A percentile compares a stretch with the other conserved stretches of the same genome.
Conservation (phyloP, 2,888 invertebrate species). For the Hemithea aestivaria region DNA sequence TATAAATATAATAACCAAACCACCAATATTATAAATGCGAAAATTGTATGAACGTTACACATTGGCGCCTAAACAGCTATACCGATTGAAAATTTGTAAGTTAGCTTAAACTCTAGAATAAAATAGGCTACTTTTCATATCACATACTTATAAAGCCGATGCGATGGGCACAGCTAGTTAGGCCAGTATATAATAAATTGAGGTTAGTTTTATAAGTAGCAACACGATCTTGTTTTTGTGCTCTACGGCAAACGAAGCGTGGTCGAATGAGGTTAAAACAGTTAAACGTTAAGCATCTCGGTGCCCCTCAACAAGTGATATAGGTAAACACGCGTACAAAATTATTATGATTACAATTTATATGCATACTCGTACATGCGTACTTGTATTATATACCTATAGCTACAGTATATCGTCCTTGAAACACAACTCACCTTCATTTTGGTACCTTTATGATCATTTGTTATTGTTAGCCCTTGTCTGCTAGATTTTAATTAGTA, state of each 20-base stretch:
- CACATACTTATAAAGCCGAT: too few species aligned
- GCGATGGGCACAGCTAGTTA: too few species aligned
- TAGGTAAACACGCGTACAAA: conserved; percentile 6
- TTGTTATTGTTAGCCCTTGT: conserved; percentile 4
- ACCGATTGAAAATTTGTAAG: too few species aligned
- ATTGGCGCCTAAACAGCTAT: too few species aligned
- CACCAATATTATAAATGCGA: too few species aligned
- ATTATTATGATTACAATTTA: neutral
- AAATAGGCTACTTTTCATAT: too few species aligned
- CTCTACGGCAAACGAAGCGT: conserved; percentile 2
- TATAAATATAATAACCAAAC: too few species aligned
- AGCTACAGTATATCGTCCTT: too few species aligned
- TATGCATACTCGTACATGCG: conserved; percentile 3
- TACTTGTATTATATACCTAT: neutral
- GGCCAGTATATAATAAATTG: too few species aligned
- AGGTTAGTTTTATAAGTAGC: neutral
- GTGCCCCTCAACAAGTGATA: conserved; percentile 11
- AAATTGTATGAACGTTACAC: too few species aligned
- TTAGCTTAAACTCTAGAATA: too few species aligned
- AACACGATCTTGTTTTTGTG: conserved; percentile 9
- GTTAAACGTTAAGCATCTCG: conserved; percentile 7
- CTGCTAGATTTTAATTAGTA: neutral
- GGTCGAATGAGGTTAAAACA: conserved; percentile 10
- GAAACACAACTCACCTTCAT: too few species aligned
- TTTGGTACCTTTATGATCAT: conserved; percentile 2